Base-by-base conservation (phyloP, 2,888 invertebrate genomes). In the Brachypalpus laphriformis region DNA sequence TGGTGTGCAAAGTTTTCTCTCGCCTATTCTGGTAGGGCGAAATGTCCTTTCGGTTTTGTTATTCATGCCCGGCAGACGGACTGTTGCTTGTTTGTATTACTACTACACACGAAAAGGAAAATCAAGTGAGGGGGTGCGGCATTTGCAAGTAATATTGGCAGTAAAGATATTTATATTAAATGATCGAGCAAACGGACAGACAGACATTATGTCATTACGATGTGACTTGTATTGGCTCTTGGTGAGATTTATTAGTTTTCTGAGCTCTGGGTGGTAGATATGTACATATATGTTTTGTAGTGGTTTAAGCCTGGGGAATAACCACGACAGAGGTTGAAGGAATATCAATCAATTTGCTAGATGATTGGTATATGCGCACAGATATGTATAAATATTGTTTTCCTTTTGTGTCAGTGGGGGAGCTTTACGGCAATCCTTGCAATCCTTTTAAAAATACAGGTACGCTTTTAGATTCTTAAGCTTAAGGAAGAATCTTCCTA, bases 231-330 rank as follows among this genome's bases (percentile, higher is more conserved):
- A 87, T 87, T 87, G 82, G 85, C 66, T 85, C 82, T 85, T 49
- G 71, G 70, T 74, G 71, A 87, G 82, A 87, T 87, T 87, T 87
- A 87, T 87, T 87, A 78, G 71, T 75, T 87, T 76, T 59, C 56
- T 42, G 45, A 68, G 82, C 77, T 63, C 57, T 76, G 47, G 83
- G 61, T 68, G 68, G 83, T 83, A 57, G 49, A 71, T 56, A 51
- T 14, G 37, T 54, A 42, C 51, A 54, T 54, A 42, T 54, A 54
- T 63, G 63, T 20, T 75, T 57, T 37, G 65, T 34, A 54, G 40
- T 59, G 56, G 18, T 56, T 25, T 47, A 25, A 25, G 45, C 22
- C 11, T 8, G 20, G n/a, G 20, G 34, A 16, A 31, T 18, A n/a
- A 57, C 28, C n/a, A 57, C 16, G 28, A 57, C 20, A 68, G n/a